A percentile compares a stretch with the other conserved stretches of the same genome.
Evolutionary conservation across 1,140 invertebrate genomes (phyloP).

Genomic region (Pygmarrhopalites habei): DNA sequence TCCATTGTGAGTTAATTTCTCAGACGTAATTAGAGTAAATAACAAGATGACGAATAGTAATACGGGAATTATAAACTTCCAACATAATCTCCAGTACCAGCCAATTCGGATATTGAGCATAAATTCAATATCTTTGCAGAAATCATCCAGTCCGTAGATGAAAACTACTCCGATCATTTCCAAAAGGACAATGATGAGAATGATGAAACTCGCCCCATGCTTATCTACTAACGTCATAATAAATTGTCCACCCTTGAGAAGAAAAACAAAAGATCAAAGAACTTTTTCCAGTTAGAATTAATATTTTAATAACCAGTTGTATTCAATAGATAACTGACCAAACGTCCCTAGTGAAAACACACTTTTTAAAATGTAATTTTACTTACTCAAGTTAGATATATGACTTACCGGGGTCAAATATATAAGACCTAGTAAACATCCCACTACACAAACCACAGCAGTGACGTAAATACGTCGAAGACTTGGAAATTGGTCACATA

Average conservation of each 20-base stretch:
- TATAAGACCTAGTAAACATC: slow-evolving; percentile 41
- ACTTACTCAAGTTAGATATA: neutral
- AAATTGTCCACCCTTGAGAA: slow-evolving; percentile 65
- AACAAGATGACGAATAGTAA: slow-evolving; percentile 62
- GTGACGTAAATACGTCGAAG: slow-evolving; percentile 57
- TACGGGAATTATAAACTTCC: slow-evolving; percentile 59
- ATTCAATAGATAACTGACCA: neutral
- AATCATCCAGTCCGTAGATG: slow-evolving; percentile 51
- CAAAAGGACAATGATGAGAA: slow-evolving; percentile 55
- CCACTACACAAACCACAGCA: slow-evolving; percentile 50
- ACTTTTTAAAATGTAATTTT: neutral
- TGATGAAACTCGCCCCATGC: slow-evolving; percentile 51
- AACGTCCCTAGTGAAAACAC: neutral
- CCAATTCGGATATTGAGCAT: slow-evolving; percentile 64
- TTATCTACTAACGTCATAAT: slow-evolving; percentile 65
- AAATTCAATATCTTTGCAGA: slow-evolving; percentile 66
- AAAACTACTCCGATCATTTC: slow-evolving; percentile 48
- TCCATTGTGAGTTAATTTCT: slow-evolving; percentile 49
- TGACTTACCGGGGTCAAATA: slow-evolving; percentile 13
- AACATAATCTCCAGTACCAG: no score
- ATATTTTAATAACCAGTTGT: no score
- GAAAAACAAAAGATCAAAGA: neutral
- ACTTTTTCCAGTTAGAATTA: no score
- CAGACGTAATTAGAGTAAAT: slow-evolving; percentile 52
- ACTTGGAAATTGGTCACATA: slow-evolving; percentile 62